A percentile compares a stretch with the other conserved stretches of the same genome.
Conservation (phyloP, 2,113 vertebrate genomes). For the Festucalex cinctus region DNA sequence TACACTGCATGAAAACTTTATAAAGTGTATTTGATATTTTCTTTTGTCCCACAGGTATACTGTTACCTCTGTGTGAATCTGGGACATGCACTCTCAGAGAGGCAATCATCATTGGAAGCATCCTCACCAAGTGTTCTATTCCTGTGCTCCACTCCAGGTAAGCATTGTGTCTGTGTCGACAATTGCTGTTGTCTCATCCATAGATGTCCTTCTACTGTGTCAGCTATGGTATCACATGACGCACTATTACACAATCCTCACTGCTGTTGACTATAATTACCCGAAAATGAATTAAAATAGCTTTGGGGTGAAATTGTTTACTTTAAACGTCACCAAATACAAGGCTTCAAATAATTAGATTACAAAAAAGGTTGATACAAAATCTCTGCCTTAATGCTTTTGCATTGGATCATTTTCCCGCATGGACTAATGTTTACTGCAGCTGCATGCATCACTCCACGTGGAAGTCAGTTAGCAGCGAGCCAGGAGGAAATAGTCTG, state of each 20-base stretch:
- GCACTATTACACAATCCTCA: background rate
- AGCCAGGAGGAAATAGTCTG: too few species aligned
- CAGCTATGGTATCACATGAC: background rate
- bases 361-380: too few species aligned
- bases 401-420: too few species aligned
- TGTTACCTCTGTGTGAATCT: constrained; percentile 92
- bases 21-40: background rate
- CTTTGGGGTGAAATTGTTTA: background rate
- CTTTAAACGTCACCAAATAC: too few species aligned
- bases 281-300: background rate
- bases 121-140: constrained; percentile 93
- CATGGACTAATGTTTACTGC: too few species aligned
- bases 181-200: background rate
- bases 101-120: constrained; percentile 93
- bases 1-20: background rate
- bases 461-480: too few species aligned
- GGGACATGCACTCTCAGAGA: constrained; percentile 94
- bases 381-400: too few species aligned
- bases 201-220: background rate
- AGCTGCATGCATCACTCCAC: too few species aligned
- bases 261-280: background rate
- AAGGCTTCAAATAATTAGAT: too few species aligned
- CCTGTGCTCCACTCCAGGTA: constrained; percentile 96
- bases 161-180: constrained; percentile 14
- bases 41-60: constrained; percentile 76